phyloP scores from a whole-genome alignment of 2,797 vertebrate genomes.

The Lagodon rhomboides region DNA sequence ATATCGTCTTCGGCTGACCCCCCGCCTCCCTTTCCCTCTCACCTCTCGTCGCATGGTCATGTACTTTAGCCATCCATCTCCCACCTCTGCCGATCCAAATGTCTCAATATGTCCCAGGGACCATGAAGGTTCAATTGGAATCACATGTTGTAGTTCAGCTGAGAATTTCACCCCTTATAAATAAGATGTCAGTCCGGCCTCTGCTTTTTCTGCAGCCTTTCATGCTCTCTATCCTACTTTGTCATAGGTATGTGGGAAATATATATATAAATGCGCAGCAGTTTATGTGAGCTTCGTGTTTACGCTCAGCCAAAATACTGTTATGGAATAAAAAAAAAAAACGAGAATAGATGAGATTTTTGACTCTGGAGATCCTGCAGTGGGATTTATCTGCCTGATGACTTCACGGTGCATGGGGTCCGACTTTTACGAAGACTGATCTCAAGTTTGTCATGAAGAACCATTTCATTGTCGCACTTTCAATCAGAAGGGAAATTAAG shows the following conservation, averaged over 20 bases:
- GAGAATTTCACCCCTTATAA: conserved; percentile 80
- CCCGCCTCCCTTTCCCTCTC: conserved; percentile 45
- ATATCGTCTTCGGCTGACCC: conserved; percentile 50
- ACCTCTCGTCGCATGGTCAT: conserved; percentile 75
- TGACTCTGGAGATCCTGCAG: conserved; percentile 30
- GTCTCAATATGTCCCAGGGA: conserved; percentile 81
- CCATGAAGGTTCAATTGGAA: conserved; percentile 83
- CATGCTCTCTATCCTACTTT: conserved; percentile 5
- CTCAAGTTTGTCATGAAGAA: conserved; percentile 57
- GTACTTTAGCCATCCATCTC: conserved; percentile 84
- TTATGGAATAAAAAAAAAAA: conserved; percentile 6
- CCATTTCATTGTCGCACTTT: conserved; percentile 59
- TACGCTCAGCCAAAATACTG: conserved; percentile 28
- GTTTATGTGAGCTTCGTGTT: conserved; percentile 43
- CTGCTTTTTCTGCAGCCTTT: conserved; percentile 32
- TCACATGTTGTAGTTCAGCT: conserved; percentile 81
- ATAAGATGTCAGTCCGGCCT: conserved; percentile 76
- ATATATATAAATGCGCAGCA: conserved; percentile 17
- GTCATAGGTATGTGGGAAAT: conserved; percentile 20
- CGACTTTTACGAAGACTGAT: conserved; percentile 73
- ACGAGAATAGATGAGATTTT: conserved; percentile 36
- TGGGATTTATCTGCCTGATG: conserved; percentile 62
- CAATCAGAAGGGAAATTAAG: conserved; percentile 63
- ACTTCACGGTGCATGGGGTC: conserved; percentile 52
- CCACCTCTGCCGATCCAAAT: conserved; percentile 75